phyloP scores from a whole-genome alignment of 2,888 invertebrate genomes.

The Drosophila buzzatii region DNA sequence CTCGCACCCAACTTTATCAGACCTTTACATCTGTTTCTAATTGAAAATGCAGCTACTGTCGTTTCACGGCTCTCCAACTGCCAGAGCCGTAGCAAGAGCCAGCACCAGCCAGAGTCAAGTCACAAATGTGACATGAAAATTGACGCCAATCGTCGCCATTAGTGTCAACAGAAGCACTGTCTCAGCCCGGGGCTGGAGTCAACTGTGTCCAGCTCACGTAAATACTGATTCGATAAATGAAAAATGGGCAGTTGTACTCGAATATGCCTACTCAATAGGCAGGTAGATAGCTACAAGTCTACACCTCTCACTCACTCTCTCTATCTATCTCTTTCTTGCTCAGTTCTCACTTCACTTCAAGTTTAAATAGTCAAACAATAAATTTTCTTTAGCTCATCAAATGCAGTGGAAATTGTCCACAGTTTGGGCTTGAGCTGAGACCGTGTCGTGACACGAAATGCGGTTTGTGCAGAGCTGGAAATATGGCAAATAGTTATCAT shows the following conservation, averaged over 20 bases:
- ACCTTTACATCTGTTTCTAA: conserved; percentile 83
- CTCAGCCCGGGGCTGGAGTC: conserved; percentile 8
- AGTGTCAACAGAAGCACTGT: conserved; percentile 71
- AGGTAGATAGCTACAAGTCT: neutral
- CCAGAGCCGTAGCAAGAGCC: neutral
- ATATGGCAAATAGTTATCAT: neutral
- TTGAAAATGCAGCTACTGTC: conserved; percentile 84
- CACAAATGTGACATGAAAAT: conserved; percentile 69
- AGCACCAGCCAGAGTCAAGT: conserved; percentile 17
- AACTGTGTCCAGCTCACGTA: conserved; percentile 44
- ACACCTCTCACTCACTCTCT: neutral
- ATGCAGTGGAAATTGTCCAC: conserved; percentile 44
- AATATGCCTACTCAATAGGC: neutral
- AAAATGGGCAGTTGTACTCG: conserved; percentile 43
- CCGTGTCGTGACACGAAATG: conserved; percentile 24
- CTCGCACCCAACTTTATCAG: conserved; percentile 66
- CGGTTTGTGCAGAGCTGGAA: neutral
- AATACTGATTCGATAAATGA: conserved; percentile 52
- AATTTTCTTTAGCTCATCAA: conserved; percentile 52
- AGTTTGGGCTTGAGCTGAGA: neutral
- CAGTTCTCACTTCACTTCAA: conserved; percentile 18
- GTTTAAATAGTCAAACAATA: conserved; percentile 76
- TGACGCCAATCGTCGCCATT: conserved; percentile 82
- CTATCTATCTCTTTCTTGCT: neutral
- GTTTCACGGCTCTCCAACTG: conserved; percentile 16